These are phyloP conservation scores for Moxostoma hubbsi DNA, from an alignment of 2,797 vertebrate species.

Conservation along the genomic window DNA sequence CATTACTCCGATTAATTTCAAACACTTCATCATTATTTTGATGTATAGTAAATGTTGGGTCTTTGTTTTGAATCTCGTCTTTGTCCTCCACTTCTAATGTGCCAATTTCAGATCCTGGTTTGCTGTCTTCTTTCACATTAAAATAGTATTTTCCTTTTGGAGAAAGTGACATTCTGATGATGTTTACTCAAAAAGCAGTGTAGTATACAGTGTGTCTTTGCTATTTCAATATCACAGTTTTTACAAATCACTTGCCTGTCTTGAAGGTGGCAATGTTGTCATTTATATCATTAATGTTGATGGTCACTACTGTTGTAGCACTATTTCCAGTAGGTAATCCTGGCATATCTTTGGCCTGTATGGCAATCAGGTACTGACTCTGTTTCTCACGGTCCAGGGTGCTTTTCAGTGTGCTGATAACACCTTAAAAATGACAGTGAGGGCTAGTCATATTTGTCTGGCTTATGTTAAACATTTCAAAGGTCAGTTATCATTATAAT, in stretches of 20 bases:
- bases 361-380: constrained; percentile 80
- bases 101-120: constrained; percentile 77
- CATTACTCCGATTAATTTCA: constrained; percentile 69
- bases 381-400: constrained; percentile 86
- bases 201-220: not conserved
- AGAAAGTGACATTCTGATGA: not conserved
- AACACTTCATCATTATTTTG: constrained; percentile 69
- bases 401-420: constrained; percentile 75
- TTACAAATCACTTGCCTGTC: constrained; percentile 72
- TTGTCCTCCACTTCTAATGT: constrained; percentile 82
- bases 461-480: not conserved
- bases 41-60: constrained; percentile 82
- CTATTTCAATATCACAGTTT: not conserved
- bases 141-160: constrained; percentile 69
- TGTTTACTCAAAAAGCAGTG: not conserved
- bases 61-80: constrained; percentile 88
- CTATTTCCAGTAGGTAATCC: constrained; percentile 72
- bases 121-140: constrained; percentile 82
- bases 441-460: too few species aligned
- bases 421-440: constrained; percentile 73
- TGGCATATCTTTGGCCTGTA: constrained; percentile 84
- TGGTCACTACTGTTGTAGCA: constrained; percentile 82
- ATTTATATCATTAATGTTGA: constrained; percentile 85
- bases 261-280: constrained; percentile 90
- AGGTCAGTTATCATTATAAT: not conserved